Evolutionary conservation across 1,140 invertebrate species (phyloP), one percentile per base, ranked within the genome.

Genomic region (Antheraea mylitta): DNA sequence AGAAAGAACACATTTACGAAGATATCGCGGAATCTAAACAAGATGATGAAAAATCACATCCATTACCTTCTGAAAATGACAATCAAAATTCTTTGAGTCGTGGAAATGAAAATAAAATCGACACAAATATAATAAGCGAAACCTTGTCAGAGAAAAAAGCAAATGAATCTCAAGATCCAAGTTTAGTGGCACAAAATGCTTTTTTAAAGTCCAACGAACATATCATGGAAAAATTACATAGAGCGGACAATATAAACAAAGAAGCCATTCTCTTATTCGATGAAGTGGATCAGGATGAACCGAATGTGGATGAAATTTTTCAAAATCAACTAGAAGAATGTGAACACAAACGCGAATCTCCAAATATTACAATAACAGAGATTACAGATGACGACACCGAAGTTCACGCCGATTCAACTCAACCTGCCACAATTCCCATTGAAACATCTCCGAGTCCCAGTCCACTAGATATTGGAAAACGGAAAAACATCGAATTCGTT

Each of bases 1-100:
- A 89, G 63, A 92, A 93, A 73, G 93, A 94, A 70, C 94, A 94
- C 75, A 92, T 94, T 66, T 94, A 94, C 71, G 94, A 94, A 78
- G 94, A 94, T 71, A 94, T 94, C 66, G 91, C 91, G 48, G 90
- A 85, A 75, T 82, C 81, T 61, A 83, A 83, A 78, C 30, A 62
- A 22, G 80, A 86, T 66, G 67, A 22, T 18, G 80, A 85, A 71
- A 86, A 83, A 75, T 70, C 63, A 8, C 59, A 79, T 65, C 77
- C 81, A 22, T 78, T 81, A 67, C 72, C 79, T 18, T 68, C 79
- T 11, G 73, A 82, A n/a, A 72, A 79, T 36, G 70, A 81, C 42
- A 84, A 75, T 38, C 37, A 65, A 19, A 58, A 61, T 4, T 63
- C 19, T 38, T 70, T 22, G 48, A 36, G 71, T 19, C 18, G 11